Conservation (phyloP, 2,888 invertebrate genomes). For the Phrixothrix hirtus region DNA sequence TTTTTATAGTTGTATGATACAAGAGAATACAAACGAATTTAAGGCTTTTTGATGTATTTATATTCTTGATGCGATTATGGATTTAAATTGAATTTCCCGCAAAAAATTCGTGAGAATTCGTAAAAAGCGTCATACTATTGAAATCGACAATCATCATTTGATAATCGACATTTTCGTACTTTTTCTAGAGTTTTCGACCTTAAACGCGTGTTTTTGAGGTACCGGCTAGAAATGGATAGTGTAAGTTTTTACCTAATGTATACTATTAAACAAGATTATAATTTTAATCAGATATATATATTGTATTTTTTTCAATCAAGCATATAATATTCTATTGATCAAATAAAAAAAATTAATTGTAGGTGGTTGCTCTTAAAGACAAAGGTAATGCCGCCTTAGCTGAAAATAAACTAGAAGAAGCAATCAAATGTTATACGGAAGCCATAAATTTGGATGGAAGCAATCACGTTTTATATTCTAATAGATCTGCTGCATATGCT, state of each 20-base stretch:
- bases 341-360: conserved; percentile 11
- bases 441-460: conserved; percentile 77
- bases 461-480: conserved; percentile 90
- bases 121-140: too few species aligned
- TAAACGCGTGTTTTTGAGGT: conserved; percentile 8
- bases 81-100: too few species aligned
- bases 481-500: conserved; percentile 88
- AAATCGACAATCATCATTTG: conserved; percentile 3
- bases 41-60: too few species aligned
- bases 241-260: conserved; percentile 8
- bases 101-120: too few species aligned
- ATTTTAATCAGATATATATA: too few species aligned
- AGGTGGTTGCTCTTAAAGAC: conserved; percentile 83
- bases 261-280: not conserved
- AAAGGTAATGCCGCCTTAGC: conserved; percentile 85
- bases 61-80: too few species aligned
- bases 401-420: conserved; percentile 76
- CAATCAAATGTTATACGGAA: conserved; percentile 77
- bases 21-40: too few species aligned
- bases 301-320: too few species aligned
- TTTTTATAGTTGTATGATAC: too few species aligned
- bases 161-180: conserved; percentile 10
- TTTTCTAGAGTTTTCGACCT: conserved; percentile 18
- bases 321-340: too few species aligned
- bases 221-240: conserved; percentile 13